Evolutionary conservation across 1,140 invertebrate species (phyloP).

Genomic region (Acromyrmex echinatior): DNA sequence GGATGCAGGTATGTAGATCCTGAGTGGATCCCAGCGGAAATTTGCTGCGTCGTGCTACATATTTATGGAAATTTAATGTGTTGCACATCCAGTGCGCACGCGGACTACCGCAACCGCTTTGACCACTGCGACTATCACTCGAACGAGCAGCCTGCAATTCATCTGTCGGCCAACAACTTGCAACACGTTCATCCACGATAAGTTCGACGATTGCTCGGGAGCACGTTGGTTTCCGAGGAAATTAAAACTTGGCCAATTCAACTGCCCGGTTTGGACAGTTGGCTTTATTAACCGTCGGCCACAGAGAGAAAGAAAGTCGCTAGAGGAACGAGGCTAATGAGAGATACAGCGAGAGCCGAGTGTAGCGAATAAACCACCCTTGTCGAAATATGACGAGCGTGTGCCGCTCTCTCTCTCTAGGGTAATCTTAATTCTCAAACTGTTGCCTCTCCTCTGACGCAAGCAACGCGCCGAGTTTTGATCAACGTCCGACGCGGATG

Average conservation of each 20-base stretch:
- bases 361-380: slow-evolving; percentile 43
- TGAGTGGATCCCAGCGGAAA: slow-evolving; percentile 53
- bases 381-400: slow-evolving; percentile 42
- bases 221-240: slow-evolving; percentile 67
- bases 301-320: slow-evolving; percentile 20
- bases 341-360: slow-evolving; percentile 1
- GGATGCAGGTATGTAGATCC: slow-evolving; percentile 14
- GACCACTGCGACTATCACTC: slow-evolving; percentile 19
- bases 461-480: slow-evolving; percentile 51
- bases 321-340: slow-evolving; percentile 44
- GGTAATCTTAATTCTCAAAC: slow-evolving; percentile 81
- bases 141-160: slow-evolving; percentile 32
- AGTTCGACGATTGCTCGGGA: slow-evolving; percentile 65
- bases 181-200: slow-evolving; percentile 68
- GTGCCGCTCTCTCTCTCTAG: slow-evolving; percentile 23
- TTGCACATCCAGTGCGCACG: slow-evolving; percentile 13
- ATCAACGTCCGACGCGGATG: slow-evolving; percentile 61
- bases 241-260: slow-evolving; percentile 82
- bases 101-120: slow-evolving; percentile 9
- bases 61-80: slow-evolving; percentile 53
- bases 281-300: slow-evolving; percentile 75
- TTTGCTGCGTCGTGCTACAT: slow-evolving; percentile 33
- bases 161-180: slow-evolving; percentile 44
- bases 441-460: slow-evolving; percentile 14
- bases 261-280: slow-evolving; percentile 62